Evolutionary conservation across 2,888 invertebrate genomes (phyloP), one percentile per base, ranked within the genome.

Genomic region (Prostheceraeus crozeri): DNA sequence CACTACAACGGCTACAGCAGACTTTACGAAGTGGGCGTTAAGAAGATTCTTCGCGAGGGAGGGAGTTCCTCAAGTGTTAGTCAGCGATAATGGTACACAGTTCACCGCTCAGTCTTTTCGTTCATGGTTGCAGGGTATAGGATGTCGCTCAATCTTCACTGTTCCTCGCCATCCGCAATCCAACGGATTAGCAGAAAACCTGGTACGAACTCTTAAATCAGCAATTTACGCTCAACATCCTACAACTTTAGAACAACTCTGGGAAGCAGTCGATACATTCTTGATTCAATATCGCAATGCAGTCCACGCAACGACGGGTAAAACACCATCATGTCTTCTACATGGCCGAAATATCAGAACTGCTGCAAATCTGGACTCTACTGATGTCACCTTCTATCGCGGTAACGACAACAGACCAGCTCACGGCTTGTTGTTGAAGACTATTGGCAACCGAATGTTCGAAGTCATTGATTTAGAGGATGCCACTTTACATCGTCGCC

Each of bases 31-130:
- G n/a, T 16, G 19, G 19, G 40, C 40, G 6, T 16, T 40, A 19
- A 40, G 40, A 40, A 40, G 19, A 40, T 16, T 57, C 8, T 57
- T 57, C 51, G 53, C 21, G 51, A 54, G 19, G 11, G 16, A 16
- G n/a, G 19, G 27, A 16, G 40, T 40, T 14, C 14, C 40, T 8
- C 14, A n/a, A 16, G 40, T 40, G 40, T 14, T 40, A 8, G 40
- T 40, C n/a, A 40, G 40, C 14, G 40, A 40, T 40, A 40, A 40
- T 8, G 8, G 40, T 19, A 40, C 40, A 40, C 40, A 40, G n/a
- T 40, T 40, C 14, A 40, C 40, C 4, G 40, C 14, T 40, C 14
- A 40, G 40, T 14, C n/a, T 16, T 40, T 40, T 19, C n/a, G 6
- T 40, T 14, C n/a, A 40, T 40, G 40, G 40, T 19, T 40, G 8